Base-by-base conservation (phyloP, 2,888 invertebrate genomes). In the Aleiodes alternator region DNA sequence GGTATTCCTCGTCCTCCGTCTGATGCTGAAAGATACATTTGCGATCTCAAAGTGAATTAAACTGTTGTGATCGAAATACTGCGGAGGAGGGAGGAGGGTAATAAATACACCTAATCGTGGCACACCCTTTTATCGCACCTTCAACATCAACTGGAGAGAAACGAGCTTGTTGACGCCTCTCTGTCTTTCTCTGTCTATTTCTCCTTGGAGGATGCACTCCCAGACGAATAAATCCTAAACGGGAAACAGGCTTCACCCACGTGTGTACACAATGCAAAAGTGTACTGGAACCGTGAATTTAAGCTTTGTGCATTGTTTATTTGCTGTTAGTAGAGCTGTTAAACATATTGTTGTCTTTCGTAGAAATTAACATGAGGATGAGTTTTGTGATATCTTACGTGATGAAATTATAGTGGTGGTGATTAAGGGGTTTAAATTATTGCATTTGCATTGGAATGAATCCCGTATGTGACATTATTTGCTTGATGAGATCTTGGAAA, bases 91-190 rank as follows among this genome's bases (percentile, higher is more conserved):
- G 43, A 43, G 43, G 43, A 43, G 31, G n/a, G 69, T 48, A 69
- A 73, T 73, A 50, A 68, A 69, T 73, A 73, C 59, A 16, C n/a
- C 68, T 57, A 73, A 68, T 69, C 57, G 34, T 16, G 68, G 51
- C 59, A 14, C 73, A 55, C 72, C 72, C 73, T 69, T 73, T 68
- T 73, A 73, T 73, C 73, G 59, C 59, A 69, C 73, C 73, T 73
- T 69, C 16, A 16, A 23, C 11, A 69, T 73, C 73, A 51, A 16
- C 51, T 14, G 34, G 50, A 23, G 50, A 43, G 57, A 29, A 57
- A 29, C 53, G 53, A 53, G 59, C n/a, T 34, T 12, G 68, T 68
- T 68, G 51, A 68, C 43, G 61, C 64, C 72, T 51, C 50, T 61
- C 51, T 61, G 57, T 8, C 57, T 11, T 3, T 43, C 43, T 43